Percentiles rank a stretch among this genome's conserved stretches.
phyloP scores from a whole-genome alignment of 2,888 invertebrate species.

The Phaedon cochleariae region DNA sequence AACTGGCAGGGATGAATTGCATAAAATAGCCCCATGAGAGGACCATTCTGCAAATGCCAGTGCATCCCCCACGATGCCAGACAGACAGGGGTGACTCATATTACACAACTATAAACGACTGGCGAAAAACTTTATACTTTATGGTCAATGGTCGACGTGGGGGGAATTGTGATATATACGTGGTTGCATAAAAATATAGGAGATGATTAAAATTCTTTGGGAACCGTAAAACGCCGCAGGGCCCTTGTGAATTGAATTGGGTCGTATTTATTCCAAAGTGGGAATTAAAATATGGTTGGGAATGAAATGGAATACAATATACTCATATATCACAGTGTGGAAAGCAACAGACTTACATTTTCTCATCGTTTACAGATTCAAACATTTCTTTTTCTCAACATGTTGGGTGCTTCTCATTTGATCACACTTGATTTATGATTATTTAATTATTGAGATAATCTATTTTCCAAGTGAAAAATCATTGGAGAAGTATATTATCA shows the following conservation, averaged over 20 bases:
- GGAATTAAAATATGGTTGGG: not conserved
- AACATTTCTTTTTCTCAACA: too few species aligned
- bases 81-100: slow-evolving; percentile 40
- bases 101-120: slow-evolving; percentile 24
- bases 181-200: slow-evolving; percentile 9
- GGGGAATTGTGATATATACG: slow-evolving; percentile 12
- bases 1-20: slow-evolving; percentile 20
- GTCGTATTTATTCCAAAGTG: not conserved
- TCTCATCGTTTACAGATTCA: too few species aligned
- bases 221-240: not conserved
- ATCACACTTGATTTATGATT: too few species aligned
- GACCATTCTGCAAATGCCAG: slow-evolving; percentile 35
- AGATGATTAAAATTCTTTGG: not conserved
- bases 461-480: too few species aligned
- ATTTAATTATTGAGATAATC: too few species aligned
- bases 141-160: slow-evolving; percentile 12
- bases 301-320: not conserved
- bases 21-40: slow-evolving; percentile 25
- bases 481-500: too few species aligned
- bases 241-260: not conserved
- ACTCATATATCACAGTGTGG: too few species aligned
- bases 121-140: slow-evolving; percentile 25
- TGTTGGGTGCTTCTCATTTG: too few species aligned
- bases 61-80: slow-evolving; percentile 32
- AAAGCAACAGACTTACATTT: too few species aligned